Base-by-base conservation (phyloP, 1,140 invertebrate genomes). In the Macrobrachium nipponense region DNA sequence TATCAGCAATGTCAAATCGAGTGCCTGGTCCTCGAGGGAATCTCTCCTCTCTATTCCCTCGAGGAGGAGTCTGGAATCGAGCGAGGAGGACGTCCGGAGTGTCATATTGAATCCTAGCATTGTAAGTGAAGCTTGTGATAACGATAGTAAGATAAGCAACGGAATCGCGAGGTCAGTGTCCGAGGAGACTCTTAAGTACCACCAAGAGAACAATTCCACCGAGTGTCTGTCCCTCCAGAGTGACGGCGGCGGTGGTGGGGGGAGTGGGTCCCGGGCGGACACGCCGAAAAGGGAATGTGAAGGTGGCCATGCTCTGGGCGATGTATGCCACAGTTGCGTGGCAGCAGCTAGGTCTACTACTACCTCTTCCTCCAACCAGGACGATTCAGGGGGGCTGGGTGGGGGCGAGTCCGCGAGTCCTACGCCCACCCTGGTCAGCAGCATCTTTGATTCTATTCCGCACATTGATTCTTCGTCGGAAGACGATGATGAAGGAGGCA, bases 391-490 rank as follows among this genome's bases (percentile, higher is more conserved):
- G 51, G 51, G 51, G 7, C 51, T 12, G 12, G 51, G 51, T 10
- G 51, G 51, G 51, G 51, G 51, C 51, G 51, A 43, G 23, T n/a
- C 23, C n/a, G 36, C 77, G 15, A 36, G 18, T 1, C 23, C 75
- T 12, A n/a, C 23, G 36, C 23, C 66, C 20, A 20, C 77, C 27
- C 73, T 68, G 8, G 43, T 82, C 44, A 61, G 20, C 68, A 76
- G 60, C 60, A 83, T 83, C 11, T 61, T 83, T 3, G 83, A 86
- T 70, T 80, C 68, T 58, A 86, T 86, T 60, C 83, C 83, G 8
- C 83, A 86, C 64, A 86, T 86, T 78, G 83, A 86, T 68, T 86
- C 83, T 59, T 70, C 68, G 14, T 80, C 77, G 7, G 77, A 80
- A 27, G 83, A 86, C 15, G 83, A 86, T n/a, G 83, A 86, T 15